Evolutionary conservation across 2,797 vertebrate genomes (phyloP).

Genomic region (Amazona finschi): DNA sequence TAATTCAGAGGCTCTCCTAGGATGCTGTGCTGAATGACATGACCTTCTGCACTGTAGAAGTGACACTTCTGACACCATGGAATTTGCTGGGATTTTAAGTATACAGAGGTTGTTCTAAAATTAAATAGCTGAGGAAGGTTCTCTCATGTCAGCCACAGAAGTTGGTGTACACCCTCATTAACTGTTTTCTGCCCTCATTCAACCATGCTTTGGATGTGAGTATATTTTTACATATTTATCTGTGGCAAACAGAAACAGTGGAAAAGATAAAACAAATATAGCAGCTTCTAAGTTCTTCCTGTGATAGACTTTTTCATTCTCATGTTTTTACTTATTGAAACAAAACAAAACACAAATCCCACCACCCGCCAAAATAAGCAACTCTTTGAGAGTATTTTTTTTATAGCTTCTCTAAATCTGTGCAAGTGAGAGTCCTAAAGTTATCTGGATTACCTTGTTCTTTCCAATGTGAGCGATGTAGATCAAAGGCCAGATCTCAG

Average conservation of each 20-base stretch:
- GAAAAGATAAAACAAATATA: not conserved
- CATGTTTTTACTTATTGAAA: not conserved
- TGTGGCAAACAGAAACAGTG: not conserved
- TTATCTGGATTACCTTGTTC: not conserved
- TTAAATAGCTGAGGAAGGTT: not conserved
- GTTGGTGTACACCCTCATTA: not conserved
- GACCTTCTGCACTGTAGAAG: constrained; percentile 41
- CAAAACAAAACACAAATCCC: not conserved
- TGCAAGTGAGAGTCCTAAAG: not conserved
- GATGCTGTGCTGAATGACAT: constrained; percentile 16
- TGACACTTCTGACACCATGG: constrained; percentile 10
- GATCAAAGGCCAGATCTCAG: constrained; percentile 7
- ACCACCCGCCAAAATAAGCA: not conserved
- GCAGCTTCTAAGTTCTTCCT: not conserved
- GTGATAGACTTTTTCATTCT: not conserved
- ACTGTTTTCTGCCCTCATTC: not conserved
- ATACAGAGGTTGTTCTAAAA: not conserved
- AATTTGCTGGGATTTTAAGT: not conserved
- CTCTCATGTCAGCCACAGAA: not conserved
- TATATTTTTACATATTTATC: not conserved
- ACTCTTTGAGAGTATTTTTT: not conserved
- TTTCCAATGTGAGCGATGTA: not conserved
- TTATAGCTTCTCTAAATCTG: not conserved
- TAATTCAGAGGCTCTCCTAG: constrained; percentile 39
- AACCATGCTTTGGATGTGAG: not conserved